Evolutionary conservation across 1,140 invertebrate genomes (phyloP).

Genomic region (Protaetia brevitarsis): DNA sequence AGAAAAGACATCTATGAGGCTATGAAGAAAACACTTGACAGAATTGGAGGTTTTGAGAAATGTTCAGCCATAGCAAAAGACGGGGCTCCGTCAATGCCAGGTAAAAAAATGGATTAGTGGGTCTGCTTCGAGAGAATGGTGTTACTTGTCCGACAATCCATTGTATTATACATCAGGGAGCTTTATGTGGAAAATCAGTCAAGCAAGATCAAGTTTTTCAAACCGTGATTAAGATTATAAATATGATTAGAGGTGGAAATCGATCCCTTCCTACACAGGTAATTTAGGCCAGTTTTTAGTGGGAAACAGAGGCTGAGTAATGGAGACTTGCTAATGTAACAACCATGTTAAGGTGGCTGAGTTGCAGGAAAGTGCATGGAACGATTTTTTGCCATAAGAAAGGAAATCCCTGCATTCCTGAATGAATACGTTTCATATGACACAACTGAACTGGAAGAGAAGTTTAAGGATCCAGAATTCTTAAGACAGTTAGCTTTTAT

Average conservation of each 20-base stretch:
- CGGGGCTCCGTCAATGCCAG: slow-evolving; percentile 30
- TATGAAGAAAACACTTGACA: slow-evolving; percentile 31
- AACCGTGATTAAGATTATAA: slow-evolving; percentile 33
- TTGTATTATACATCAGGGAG: slow-evolving; percentile 34
- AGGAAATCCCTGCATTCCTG: slow-evolving; percentile 24
- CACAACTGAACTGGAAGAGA: too few relatives aligned
- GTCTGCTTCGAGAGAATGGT: slow-evolving; percentile 27
- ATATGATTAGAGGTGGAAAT: too few relatives aligned
- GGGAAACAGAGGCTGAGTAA: neutral
- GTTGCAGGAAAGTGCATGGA: slow-evolving; percentile 9
- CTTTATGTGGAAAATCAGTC: too few relatives aligned
- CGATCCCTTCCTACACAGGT: neutral
- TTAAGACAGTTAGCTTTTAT: neutral
- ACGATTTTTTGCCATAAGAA: slow-evolving; percentile 24
- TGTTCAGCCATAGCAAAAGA: slow-evolving; percentile 31
- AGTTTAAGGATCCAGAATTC: too few relatives aligned
- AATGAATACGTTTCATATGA: slow-evolving; percentile 23
- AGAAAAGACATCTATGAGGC: slow-evolving; percentile 34
- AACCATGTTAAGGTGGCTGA: slow-evolving; percentile 20
- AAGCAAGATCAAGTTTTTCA: slow-evolving; percentile 28
- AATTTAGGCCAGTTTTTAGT: slow-evolving; percentile 23
- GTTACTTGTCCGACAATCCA: slow-evolving; percentile 30
- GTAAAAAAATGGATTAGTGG: slow-evolving; percentile 27
- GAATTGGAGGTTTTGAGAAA: slow-evolving; percentile 33
- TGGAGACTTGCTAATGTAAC: slow-evolving; percentile 24